These are phyloP conservation scores for Cataglyphis rosenhaueri DNA, from an alignment of 2,888 invertebrate genomes.

Conservation along the genomic window DNA sequence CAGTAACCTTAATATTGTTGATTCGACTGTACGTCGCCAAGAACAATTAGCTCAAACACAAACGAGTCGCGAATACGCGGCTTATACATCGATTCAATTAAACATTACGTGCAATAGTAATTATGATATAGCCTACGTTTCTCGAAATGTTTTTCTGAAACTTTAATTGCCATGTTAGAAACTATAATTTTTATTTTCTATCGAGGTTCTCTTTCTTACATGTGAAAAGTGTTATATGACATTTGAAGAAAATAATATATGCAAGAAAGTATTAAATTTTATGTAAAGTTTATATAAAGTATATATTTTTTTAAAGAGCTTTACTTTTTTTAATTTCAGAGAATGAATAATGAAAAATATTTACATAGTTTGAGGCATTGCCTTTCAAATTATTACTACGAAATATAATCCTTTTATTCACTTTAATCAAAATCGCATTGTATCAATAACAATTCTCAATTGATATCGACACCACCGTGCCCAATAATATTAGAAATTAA, in stretches of 20 bases:
- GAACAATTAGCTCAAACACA: conserved; percentile 50
- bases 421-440: neutral
- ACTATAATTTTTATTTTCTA: neutral
- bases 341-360: neutral
- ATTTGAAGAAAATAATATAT: neutral
- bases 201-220: neutral
- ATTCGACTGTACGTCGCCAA: conserved; percentile 24
- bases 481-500: conserved; percentile 14
- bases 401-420: neutral
- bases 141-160: neutral
- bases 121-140: neutral
- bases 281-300: neutral
- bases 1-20: conserved; percentile 43
- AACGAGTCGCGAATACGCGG: conserved; percentile 29
- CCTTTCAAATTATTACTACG: neutral
- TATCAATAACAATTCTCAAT: neutral
- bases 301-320: neutral
- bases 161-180: neutral
- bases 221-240: neutral
- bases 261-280: neutral
- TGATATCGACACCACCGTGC: neutral
- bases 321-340: neutral
- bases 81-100: conserved; percentile 15
- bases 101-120: conserved; percentile 13
- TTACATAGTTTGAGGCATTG: neutral